Conservation (phyloP, 2,113 vertebrate species). For the Phylloscopus trochilus region DNA sequence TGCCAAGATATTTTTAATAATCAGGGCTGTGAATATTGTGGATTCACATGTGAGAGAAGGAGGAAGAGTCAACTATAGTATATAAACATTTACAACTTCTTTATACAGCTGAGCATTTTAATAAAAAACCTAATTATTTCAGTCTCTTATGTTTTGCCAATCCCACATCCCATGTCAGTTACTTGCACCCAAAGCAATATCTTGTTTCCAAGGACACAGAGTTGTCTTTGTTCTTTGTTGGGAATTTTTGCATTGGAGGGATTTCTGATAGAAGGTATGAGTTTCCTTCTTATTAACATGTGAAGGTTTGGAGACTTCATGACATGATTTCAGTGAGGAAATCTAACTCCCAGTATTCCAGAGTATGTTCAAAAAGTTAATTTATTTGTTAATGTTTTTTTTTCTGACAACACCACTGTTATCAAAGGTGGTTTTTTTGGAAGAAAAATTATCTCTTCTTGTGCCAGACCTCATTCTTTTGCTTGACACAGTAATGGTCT, state of each 20-base stretch:
- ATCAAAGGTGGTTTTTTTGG: neutral
- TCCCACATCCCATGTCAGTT: slow-evolving; percentile 23
- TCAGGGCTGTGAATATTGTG: neutral
- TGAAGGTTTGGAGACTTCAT: neutral
- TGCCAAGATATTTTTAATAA: neutral
- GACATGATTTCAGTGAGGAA: neutral
- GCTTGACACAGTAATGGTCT: neutral
- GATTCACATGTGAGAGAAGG: neutral
- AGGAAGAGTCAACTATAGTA: neutral
- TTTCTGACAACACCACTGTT: neutral
- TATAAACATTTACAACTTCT: neutral
- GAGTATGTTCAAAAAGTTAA: neutral
- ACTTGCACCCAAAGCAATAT: slow-evolving; percentile 49
- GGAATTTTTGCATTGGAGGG: slow-evolving; percentile 10
- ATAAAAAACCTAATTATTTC: slow-evolving; percentile 43
- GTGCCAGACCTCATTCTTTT: neutral
- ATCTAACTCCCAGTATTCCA: neutral
- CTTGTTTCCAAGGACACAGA: slow-evolving; percentile 45
- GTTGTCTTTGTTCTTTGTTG: slow-evolving; percentile 27
- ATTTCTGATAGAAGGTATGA: slow-evolving; percentile 2
- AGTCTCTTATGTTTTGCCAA: slow-evolving; percentile 6
- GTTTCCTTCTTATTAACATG: neutral
- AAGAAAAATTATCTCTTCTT: neutral
- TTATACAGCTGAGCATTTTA: slow-evolving; percentile 34
- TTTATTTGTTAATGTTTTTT: neutral